Conservation (phyloP, 2,113 vertebrate genomes). For the Onychorhynchus coronatus region DNA sequence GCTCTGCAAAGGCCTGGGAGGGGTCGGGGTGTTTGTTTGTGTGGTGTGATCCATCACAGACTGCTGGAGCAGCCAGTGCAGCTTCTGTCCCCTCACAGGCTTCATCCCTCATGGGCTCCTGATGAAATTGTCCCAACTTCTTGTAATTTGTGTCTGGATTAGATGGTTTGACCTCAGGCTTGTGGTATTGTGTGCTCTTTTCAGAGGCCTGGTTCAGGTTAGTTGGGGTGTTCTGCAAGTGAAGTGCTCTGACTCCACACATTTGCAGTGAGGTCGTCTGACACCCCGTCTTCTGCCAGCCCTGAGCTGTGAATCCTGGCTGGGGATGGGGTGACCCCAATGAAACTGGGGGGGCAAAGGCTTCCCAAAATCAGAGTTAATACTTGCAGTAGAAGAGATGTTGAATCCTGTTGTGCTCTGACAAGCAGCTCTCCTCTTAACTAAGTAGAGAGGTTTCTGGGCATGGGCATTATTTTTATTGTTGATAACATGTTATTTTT, state of each 20-base stretch:
- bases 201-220: neutral
- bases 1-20: neutral
- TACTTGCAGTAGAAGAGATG: neutral
- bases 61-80: neutral
- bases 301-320: accelerated
- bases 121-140: neutral
- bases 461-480: neutral
- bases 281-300: accelerated
- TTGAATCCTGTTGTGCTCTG: neutral
- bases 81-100: accelerated
- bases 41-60: accelerated
- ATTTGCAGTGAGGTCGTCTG: neutral
- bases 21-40: neutral
- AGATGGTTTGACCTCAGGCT: neutral
- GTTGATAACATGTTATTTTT: neutral
- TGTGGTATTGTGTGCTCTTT: accelerated
- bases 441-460: neutral
- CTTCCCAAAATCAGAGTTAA: neutral
- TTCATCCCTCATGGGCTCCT: accelerated
- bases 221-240: neutral
- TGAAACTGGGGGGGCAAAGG: neutral
- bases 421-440: neutral
- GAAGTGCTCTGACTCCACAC: accelerated
- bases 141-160: neutral
- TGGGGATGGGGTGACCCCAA: neutral